Conservation (phyloP, 2,888 invertebrate genomes). For the Cylloceria caligata region DNA sequence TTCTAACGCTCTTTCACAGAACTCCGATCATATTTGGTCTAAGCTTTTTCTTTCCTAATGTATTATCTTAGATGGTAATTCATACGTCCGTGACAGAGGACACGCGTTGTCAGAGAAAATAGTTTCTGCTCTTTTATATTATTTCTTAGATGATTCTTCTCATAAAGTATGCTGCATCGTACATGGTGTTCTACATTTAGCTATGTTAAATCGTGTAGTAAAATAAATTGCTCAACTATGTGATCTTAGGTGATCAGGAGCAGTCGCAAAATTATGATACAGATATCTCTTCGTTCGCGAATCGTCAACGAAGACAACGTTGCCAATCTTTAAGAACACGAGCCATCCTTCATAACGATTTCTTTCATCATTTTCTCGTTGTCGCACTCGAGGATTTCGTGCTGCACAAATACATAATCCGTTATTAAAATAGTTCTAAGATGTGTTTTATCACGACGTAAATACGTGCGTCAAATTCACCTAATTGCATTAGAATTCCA, state of each 20-base stretch:
- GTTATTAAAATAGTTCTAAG: constrained; percentile 45
- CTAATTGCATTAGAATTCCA: constrained; percentile 45
- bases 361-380: constrained; percentile 69
- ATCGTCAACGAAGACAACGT: constrained; percentile 28
- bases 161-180: constrained; percentile 39
- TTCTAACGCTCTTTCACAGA: constrained; percentile 46
- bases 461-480: constrained; percentile 59
- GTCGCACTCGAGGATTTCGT: constrained; percentile 67
- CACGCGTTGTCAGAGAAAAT: constrained; percentile 57
- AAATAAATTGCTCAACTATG: constrained; percentile 65
- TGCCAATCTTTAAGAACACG: constrained; percentile 48
- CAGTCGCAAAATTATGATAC: constrained; percentile 57
- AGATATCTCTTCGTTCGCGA: constrained; percentile 38
- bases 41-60: constrained; percentile 62
- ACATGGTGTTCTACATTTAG: constrained; percentile 61
- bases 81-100: constrained; percentile 46
- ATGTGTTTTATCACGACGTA: constrained; percentile 62
- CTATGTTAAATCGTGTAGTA: constrained; percentile 64
- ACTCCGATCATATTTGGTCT: constrained; percentile 65
- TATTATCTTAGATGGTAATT: constrained; percentile 62
- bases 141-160: constrained; percentile 38
- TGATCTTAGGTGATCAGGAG: constrained; percentile 42
- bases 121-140: constrained; percentile 41
- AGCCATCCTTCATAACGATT: constrained; percentile 42
- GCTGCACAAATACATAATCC: constrained; percentile 73